A percentile compares a stretch with the other conserved stretches of the same genome.
These are phyloP conservation scores for Porites divaricata DNA, from an alignment of 92 coral and sea anemone genomes.

Conservation along the genomic window DNA sequence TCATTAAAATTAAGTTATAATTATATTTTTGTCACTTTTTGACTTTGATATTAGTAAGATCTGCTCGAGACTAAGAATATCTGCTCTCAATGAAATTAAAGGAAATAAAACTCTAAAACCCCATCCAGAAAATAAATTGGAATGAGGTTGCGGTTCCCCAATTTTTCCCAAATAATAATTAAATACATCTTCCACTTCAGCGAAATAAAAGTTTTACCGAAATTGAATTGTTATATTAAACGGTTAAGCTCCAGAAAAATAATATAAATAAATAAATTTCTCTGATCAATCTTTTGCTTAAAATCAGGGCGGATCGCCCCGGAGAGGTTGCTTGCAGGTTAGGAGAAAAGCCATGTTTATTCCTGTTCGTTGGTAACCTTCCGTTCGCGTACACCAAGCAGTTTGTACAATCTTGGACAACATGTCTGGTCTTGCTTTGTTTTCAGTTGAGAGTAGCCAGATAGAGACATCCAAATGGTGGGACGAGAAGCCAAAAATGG, in stretches of 20 bases:
- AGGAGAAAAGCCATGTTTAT: neutral
- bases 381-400: neutral
- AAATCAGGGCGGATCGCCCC: too few relatives aligned
- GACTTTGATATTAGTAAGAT: neutral
- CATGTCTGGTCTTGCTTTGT: conserved; percentile 12
- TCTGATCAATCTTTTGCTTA: too few relatives aligned
- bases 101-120: neutral
- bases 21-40: conserved; percentile 6
- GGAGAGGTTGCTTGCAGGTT: too few relatives aligned
- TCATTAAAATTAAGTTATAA: too few relatives aligned
- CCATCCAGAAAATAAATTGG: neutral
- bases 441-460: conserved; percentile 70
- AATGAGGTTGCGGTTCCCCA: neutral
- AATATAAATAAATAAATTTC: too few relatives aligned
- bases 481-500: conserved; percentile 56
- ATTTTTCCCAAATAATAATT: too few relatives aligned
- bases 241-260: too few relatives aligned
- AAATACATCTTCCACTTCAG: too few relatives aligned
- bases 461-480: conserved; percentile 81
- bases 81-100: neutral
- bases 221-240: neutral
- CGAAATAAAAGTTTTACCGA: neutral
- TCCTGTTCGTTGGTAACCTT: neutral
- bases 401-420: conserved; percentile 18
- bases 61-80: neutral